Percentiles rank a stretch among this genome's conserved stretches.
phyloP scores from a whole-genome alignment of 2,888 invertebrate species.

The Drosophila pseudotakahashii region DNA sequence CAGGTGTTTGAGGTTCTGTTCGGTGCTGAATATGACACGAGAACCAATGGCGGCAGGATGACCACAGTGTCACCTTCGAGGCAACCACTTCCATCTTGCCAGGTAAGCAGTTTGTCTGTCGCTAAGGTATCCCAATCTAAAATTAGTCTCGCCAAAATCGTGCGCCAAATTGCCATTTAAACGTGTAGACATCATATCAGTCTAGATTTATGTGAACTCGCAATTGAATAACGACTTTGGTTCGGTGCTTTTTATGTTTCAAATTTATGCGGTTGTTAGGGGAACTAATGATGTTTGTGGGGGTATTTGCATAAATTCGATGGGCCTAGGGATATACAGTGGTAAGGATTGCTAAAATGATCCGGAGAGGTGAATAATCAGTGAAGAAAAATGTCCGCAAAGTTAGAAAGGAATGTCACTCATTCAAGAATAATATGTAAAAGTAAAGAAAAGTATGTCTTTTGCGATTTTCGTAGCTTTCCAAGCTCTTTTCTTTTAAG shows the following conservation, averaged over 20 bases:
- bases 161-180: slow-evolving; percentile 72
- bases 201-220: slow-evolving; percentile 40
- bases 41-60: not conserved
- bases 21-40: slow-evolving; percentile 49
- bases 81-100: slow-evolving; percentile 9
- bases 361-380: slow-evolving; percentile 7
- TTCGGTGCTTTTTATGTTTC: slow-evolving; percentile 49
- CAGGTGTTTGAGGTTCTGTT: slow-evolving; percentile 89
- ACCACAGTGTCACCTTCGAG: slow-evolving; percentile 49
- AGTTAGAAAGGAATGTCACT: not conserved
- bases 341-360: not conserved
- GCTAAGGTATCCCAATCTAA: slow-evolving; percentile 37
- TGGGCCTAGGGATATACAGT: slow-evolving; percentile 11
- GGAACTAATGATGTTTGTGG: slow-evolving; percentile 44
- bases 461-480: no score
- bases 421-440: not conserved
- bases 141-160: slow-evolving; percentile 56
- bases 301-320: slow-evolving; percentile 31
- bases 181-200: slow-evolving; percentile 30
- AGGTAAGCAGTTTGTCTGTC: slow-evolving; percentile 40
- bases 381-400: not conserved
- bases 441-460: not conserved
- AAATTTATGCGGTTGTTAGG: slow-evolving; percentile 80
- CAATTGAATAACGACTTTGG: slow-evolving; percentile 46
- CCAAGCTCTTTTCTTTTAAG: no score